These are phyloP conservation scores for Pseudanteris insignis DNA, from an alignment of 2,888 invertebrate genomes.

Conservation along the genomic window DNA sequence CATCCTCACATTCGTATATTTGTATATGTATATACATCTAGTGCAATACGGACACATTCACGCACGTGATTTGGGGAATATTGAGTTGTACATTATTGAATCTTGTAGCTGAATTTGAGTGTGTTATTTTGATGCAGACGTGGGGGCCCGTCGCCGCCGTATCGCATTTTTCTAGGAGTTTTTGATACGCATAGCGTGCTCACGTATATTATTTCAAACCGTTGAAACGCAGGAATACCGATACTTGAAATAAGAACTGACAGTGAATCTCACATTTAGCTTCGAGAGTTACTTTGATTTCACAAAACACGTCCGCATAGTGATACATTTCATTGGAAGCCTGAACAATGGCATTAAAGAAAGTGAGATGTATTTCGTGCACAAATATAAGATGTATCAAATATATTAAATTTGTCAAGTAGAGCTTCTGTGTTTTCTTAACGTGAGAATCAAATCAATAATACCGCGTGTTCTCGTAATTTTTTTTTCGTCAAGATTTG, in stretches of 20 bases:
- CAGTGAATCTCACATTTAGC: slow-evolving; percentile 16
- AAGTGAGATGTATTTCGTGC: slow-evolving; percentile 10
- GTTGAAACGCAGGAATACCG: slow-evolving; percentile 6
- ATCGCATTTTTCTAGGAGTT: slow-evolving; percentile 6
- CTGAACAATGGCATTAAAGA: slow-evolving; percentile 15
- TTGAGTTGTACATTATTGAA: slow-evolving; percentile 15
- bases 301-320: slow-evolving; percentile 5
- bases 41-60: too few relatives aligned
- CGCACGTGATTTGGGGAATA: not conserved
- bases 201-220: slow-evolving; percentile 11
- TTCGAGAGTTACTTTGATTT: slow-evolving; percentile 17
- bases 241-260: slow-evolving; percentile 5
- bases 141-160: too few relatives aligned
- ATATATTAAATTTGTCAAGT: slow-evolving; percentile 1
- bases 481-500: too few relatives aligned
- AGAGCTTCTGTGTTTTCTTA: too few relatives aligned
- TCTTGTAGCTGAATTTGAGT: slow-evolving; percentile 10
- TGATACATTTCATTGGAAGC: slow-evolving; percentile 6
- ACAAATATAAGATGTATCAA: slow-evolving; percentile 4
- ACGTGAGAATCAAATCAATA: too few relatives aligned
- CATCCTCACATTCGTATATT: slow-evolving; percentile 5
- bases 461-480: too few relatives aligned
- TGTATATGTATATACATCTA: not conserved
- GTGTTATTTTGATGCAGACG: slow-evolving; percentile 2
- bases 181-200: slow-evolving; percentile 9